These are phyloP conservation scores for Phenganax subtilis DNA, from an alignment of 92 coral and sea anemone species.

Conservation along the genomic window DNA sequence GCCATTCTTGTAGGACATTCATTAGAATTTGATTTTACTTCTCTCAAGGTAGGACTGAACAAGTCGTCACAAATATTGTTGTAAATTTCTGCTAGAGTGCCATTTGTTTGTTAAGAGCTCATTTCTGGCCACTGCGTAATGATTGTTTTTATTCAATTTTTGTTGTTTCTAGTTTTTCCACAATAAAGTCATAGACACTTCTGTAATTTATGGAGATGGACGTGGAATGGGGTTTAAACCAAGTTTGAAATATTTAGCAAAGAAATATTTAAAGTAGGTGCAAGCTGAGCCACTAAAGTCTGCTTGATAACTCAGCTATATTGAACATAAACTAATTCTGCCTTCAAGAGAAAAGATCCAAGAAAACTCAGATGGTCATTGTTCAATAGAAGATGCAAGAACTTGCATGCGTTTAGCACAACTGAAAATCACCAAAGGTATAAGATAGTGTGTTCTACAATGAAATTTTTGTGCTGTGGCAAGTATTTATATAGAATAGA, in stretches of 20 bases:
- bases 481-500: no score
- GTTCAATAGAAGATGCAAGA: conserved; percentile 90
- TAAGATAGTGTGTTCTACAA: neutral
- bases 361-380: conserved; percentile 63
- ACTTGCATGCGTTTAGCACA: conserved; percentile 82
- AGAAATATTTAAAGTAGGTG: conserved; percentile 56
- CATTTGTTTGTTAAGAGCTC: no score
- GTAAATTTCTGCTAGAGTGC: no score
- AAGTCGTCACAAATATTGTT: no score
- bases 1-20: conserved; percentile 91
- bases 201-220: conserved; percentile 54
- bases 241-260: conserved; percentile 60
- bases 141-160: neutral
- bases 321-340: neutral
- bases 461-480: neutral
- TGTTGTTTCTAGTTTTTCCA: conserved; percentile 62
- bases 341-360: conserved; percentile 47
- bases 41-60: conserved; percentile 51
- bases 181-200: conserved; percentile 75
- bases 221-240: conserved; percentile 57
- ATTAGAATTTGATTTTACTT: conserved; percentile 68
- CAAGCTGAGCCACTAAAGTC: neutral
- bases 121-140: no score
- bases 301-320: neutral
- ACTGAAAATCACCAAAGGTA: conserved; percentile 68